Conservation (phyloP, 2,888 invertebrate genomes). For the Pseudococcus viburni region DNA sequence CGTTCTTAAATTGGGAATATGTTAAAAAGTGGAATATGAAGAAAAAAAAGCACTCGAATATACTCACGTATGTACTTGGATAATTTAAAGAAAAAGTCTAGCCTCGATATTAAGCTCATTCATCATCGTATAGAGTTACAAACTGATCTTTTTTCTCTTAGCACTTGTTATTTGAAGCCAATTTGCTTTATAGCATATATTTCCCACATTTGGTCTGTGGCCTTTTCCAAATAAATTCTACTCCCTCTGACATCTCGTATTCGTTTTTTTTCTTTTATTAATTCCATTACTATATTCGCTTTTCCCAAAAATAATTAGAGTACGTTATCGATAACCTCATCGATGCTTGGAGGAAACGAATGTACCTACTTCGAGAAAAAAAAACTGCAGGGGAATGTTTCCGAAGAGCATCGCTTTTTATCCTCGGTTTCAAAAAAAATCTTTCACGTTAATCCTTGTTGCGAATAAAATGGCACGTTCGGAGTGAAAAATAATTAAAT, state of each 20-base stretch:
- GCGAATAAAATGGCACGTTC: slow-evolving; percentile 12
- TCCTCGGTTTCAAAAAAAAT: neutral
- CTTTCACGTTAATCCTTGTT: neutral
- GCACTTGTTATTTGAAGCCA: slow-evolving; percentile 53
- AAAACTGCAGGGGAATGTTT: neutral
- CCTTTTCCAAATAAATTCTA: slow-evolving; percentile 32
- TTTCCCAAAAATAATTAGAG: neutral
- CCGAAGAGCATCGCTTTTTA: neutral
- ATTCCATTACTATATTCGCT: slow-evolving; percentile 8
- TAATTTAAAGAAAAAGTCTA: slow-evolving; percentile 19
- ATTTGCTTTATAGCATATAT: slow-evolving; percentile 54
- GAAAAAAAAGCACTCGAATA: neutral
- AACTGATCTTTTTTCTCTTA: slow-evolving; percentile 45
- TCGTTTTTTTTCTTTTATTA: slow-evolving; percentile 15
- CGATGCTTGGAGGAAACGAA: neutral
- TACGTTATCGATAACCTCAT: neutral
- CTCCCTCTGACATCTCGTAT: slow-evolving; percentile 27
- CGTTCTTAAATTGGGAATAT: neutral
- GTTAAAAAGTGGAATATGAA: neutral
- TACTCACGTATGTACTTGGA: neutral
- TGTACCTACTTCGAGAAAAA: neutral
- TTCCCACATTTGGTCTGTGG: neutral
- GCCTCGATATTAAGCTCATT: slow-evolving; percentile 17
- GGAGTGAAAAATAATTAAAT: slow-evolving; percentile 28
- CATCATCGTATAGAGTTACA: slow-evolving; percentile 53